A percentile compares a stretch with the other conserved stretches of the same genome.
phyloP scores from a whole-genome alignment of 2,888 invertebrate genomes.

The Linnaemya vulpina region DNA sequence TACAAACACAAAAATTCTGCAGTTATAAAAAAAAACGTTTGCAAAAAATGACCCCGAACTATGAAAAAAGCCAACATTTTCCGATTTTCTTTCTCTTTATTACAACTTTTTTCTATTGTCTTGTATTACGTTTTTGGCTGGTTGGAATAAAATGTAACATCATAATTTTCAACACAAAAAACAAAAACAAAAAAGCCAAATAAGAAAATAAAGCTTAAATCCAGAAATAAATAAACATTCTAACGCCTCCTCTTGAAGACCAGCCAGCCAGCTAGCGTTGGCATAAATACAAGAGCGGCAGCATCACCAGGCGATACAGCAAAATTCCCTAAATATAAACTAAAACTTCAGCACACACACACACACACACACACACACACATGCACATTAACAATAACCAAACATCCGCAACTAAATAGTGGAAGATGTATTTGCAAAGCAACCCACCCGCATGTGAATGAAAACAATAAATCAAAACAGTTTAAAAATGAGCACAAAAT shows the following conservation, averaged over 20 bases:
- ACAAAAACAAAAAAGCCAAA: conserved; percentile 42
- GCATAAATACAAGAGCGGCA: conserved; percentile 24
- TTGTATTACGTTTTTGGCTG: background rate
- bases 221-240: conserved; percentile 58
- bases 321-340: conserved; percentile 31
- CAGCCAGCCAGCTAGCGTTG: conserved; percentile 34
- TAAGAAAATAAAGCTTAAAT: conserved; percentile 34
- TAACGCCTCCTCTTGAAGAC: conserved; percentile 54
- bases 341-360: background rate
- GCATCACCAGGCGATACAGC: background rate
- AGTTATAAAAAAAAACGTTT: conserved; percentile 26
- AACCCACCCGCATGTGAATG: conserved; percentile 71
- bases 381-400: background rate
- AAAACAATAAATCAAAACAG: conserved; percentile 70
- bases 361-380: no score
- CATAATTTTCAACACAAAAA: conserved; percentile 57
- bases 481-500: conserved; percentile 71
- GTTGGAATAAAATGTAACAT: conserved; percentile 52
- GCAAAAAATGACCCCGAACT: conserved; percentile 29
- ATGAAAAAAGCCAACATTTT: conserved; percentile 17
- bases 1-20: conserved; percentile 55
- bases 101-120: background rate
- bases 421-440: conserved; percentile 28
- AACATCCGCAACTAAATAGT: background rate
- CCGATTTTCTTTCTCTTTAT: conserved; percentile 18